Evolutionary conservation across 1,140 invertebrate genomes (phyloP).

Genomic region (Zaprionus vittiger): DNA sequence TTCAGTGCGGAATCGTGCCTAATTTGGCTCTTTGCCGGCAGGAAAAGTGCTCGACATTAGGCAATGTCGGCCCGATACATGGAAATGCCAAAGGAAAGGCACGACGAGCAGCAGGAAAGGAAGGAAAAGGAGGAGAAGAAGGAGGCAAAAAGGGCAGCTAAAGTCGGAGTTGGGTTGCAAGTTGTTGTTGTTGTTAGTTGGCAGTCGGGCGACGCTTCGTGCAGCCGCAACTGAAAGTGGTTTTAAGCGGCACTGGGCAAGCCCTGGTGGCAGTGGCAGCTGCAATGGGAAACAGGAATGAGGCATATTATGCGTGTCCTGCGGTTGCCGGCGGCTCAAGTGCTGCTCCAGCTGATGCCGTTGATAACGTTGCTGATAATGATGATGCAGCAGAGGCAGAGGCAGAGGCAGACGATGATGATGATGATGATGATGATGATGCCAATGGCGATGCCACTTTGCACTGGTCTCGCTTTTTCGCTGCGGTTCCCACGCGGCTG

Average conservation of each 20-base stretch:
- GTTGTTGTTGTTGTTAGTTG: background rate
- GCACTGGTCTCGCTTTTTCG: constrained; percentile 5
- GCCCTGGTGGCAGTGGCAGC: constrained; percentile 10
- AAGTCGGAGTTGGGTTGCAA: background rate
- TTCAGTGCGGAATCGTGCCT: constrained; percentile 14
- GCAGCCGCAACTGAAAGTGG: constrained; percentile 38
- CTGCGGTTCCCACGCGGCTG: background rate
- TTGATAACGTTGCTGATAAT: background rate
- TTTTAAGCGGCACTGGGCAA: constrained; percentile 6
- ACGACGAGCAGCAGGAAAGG: background rate
- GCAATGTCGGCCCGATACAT: constrained; percentile 9
- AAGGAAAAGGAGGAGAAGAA: background rate
- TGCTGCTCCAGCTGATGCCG: constrained; percentile 9
- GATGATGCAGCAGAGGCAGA: background rate
- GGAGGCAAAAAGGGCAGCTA: background rate
- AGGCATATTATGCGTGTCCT: constrained; percentile 44
- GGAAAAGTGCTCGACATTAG: constrained; percentile 28
- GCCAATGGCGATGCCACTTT: constrained; percentile 15
- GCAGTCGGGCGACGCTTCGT: background rate
- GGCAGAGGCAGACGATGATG: background rate
- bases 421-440: constrained; percentile 1
- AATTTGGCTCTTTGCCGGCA: constrained; percentile 10
- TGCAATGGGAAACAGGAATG: constrained; percentile 9
- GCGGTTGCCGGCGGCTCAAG: constrained; percentile 36
- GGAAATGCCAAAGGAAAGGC: background rate